Base-by-base conservation (phyloP, 2,113 vertebrate species). In the Sinocyclocheilus maitianheensis region DNA sequence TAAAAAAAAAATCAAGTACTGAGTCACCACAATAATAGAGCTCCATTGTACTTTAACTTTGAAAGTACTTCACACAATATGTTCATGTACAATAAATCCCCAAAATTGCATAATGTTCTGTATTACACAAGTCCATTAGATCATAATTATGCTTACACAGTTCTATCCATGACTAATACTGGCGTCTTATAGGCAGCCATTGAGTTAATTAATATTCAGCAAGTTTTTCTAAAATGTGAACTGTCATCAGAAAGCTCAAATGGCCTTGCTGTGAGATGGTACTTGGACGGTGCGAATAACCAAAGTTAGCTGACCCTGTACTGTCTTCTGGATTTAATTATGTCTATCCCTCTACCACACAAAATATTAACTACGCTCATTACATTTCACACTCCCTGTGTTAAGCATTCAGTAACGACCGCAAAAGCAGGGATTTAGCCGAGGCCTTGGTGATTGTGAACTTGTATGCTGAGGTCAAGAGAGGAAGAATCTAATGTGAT, bases 281-380 rank as follows among this genome's bases (percentile, higher is more conserved):
- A 84, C 37, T 40, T 75, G 22, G 77, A 3, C 0, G 20, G 20
- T 60, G 34, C 4, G 12, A 43, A 80, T 80, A 62, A 80, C 55
- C 34, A 77, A 77, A 77, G 75, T 77, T 30, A 77, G n/a, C 75
- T 77, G 48, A 77, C 48, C 43, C 75, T 55, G 48, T 77, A 53
- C 75, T 55, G 48, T 34, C 75, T 77, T 55, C 24, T 55, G 24
- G 26, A 55, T 77, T 77, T 24, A 77, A 77, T 77, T 55, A 55
- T 3, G 4, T 55, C 75, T 55, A 77, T 58, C 81, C n/a, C 60
- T 63, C 55, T 90, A 91, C 55, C 83, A 87, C 84, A 90, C 88
- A 90, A 92, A 93, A 92, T 92, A 94, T 92, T 93, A 93, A 94
- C 92, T 91, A 93, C 91, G 93, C 90, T 90, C 92, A 92, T 94